Evolutionary conservation across 1,140 invertebrate genomes (phyloP), one percentile per base, ranked within the genome.

Genomic region (Oedothorax gibbosus): DNA sequence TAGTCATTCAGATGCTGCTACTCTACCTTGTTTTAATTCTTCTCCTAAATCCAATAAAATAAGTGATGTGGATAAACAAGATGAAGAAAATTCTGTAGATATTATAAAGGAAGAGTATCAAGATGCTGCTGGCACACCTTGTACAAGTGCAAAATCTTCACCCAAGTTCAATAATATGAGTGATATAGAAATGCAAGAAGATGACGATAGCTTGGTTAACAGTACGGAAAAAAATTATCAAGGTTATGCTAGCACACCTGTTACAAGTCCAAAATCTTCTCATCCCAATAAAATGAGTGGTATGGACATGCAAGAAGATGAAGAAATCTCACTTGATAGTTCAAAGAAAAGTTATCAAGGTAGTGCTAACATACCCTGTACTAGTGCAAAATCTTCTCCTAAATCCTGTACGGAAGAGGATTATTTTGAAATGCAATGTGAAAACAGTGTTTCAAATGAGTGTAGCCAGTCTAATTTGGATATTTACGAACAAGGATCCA

Each of bases 321-420:
- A 80, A 56, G 71, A 68, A 84, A 77, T 66, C 35, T 75, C 62
- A 66, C 7, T 53, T 7, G 72, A 80, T 56, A 62, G 53, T 64
- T 7, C 68, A 6, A 76, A 50, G 49, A 77, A 83, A 73, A 82
- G 68, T 54, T 49, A n/a, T 21, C 56, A 73, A 73, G 68, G 10
- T 21, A 49, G 53, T 71, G 12, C 11, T 18, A 73, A 21, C 14
- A 82, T 57, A 9, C 49, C 80, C 51, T 72, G 68, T 15, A 21
- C 62, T 21, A 79, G 64, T 15, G 18, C 68, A 20, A 82, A 72
- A 53, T 71, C 56, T 12, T 82, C 80, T 15, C 69, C 80, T 35
- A 82, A 82, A 65, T 64, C 68, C 51, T 68, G 18, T 15, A 66
- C 50, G 53, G 64, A 53, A 56, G 93, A 86, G 64, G 86, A 87